Base-by-base conservation (phyloP, 2,113 vertebrate genomes). In the Peromyscus maniculatus region DNA sequence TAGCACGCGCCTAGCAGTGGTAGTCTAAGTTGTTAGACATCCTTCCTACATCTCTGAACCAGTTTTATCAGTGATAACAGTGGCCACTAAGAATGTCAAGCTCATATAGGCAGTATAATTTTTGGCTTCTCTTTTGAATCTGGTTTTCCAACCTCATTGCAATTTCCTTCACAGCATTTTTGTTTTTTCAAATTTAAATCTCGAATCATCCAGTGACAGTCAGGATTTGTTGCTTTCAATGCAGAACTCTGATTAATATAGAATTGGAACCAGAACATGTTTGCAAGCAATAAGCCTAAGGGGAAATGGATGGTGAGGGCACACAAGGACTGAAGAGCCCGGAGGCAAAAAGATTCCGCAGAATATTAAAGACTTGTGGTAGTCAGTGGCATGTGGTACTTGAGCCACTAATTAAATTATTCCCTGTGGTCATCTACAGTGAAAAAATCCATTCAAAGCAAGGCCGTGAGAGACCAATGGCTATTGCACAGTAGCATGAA, bases 321-420 rank as follows among this genome's bases (percentile, higher is more conserved):
- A 49, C 36, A 46, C 0, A 3, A 26, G 19, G 10, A 0, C 71
- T 87, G 93, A 91, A 57, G 93, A 36, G 15, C 69, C 69, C 49
- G 17, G 89, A 96, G 79, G 91, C 75, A 96, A 67, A 93, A 92
- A 69, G 84, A 87, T 66, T 94, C 33, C 80, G 83, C 62, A 84
- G 46, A 92, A 77, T 87, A 91, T 59, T 93, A 95, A 91, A 95
- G 75, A 95, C 86, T 17, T 52, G 88, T 78, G 49, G 72, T 94
- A 72, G 84, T 39, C 64, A 77, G 43, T 89, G 66, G n/a, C 71
- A 82, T 90, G 15, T 59, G 46, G 36, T 82, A 91, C 57, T 67
- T 7, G 57, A 96, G 49, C 39, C 74, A 93, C 75, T 95, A 92
- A 97, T 96, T 97, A 96, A 97, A 77, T 97, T 79, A 95, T 75